These are phyloP conservation scores for Trachelus iudaicus DNA, from an alignment of 2,888 invertebrate genomes.

Conservation along the genomic window DNA sequence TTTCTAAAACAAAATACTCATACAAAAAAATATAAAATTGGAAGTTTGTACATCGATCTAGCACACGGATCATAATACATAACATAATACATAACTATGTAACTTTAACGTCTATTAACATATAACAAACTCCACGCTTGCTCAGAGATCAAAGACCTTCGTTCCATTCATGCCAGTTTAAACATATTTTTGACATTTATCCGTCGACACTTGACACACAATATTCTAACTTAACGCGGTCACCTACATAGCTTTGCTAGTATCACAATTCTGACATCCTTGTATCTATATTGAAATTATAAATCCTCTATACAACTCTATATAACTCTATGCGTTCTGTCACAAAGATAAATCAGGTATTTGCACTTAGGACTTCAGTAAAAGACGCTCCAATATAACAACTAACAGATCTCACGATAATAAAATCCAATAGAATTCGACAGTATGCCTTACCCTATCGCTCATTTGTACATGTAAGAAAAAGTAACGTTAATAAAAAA, in stretches of 20 bases:
- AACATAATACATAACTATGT: slow-evolving; percentile 44
- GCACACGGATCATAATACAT: slow-evolving; percentile 45
- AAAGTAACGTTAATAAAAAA: neutral
- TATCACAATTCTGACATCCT: slow-evolving; percentile 58
- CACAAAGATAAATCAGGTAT: slow-evolving; percentile 4
- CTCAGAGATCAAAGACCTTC: slow-evolving; percentile 2
- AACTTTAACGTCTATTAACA: slow-evolving; percentile 46
- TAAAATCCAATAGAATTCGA: neutral
- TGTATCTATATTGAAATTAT: slow-evolving; percentile 8
- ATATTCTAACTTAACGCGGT: slow-evolving; percentile 1
- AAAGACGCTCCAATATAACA: neutral
- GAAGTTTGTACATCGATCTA: slow-evolving; percentile 55
- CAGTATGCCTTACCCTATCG: neutral
- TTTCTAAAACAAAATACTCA: slow-evolving; percentile 65
- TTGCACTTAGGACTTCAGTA: neutral
- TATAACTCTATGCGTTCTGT: slow-evolving; percentile 26
- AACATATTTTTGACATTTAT: neutral
- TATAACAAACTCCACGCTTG: slow-evolving; percentile 56
- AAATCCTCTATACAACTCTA: slow-evolving; percentile 19
- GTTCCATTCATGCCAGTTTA: neutral
- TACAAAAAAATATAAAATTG: slow-evolving; percentile 53
- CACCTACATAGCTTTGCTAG: slow-evolving; percentile 50
- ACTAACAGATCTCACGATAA: neutral
- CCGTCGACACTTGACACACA: neutral
- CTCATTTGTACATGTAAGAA: neutral